A percentile compares a stretch with the other conserved stretches of the same genome.
Evolutionary conservation across 2,797 vertebrate genomes (phyloP).

Genomic region (Chiroxiphia lanceolata): DNA sequence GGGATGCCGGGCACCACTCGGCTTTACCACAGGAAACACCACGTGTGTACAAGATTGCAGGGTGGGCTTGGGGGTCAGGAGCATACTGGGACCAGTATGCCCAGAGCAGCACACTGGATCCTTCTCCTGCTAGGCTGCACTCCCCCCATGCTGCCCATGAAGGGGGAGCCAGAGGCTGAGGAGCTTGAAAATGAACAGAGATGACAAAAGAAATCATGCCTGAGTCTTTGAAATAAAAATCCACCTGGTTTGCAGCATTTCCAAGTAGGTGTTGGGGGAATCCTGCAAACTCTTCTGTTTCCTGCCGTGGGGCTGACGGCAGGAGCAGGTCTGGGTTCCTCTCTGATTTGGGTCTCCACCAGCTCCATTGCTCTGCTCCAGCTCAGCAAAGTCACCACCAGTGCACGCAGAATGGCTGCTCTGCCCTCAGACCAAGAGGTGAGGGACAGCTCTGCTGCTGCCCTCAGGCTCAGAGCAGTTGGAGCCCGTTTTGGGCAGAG

Average conservation of each 20-base stretch:
- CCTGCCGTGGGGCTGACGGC: background rate
- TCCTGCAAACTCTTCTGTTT: background rate
- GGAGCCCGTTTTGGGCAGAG: constrained; percentile 1
- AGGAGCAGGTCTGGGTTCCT: background rate
- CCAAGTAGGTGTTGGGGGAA: background rate
- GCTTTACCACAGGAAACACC: constrained; percentile 78
- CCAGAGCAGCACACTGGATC: background rate
- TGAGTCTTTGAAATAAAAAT: background rate
- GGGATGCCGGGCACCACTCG: background rate
- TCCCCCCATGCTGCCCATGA: background rate
- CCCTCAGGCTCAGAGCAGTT: background rate
- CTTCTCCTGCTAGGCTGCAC: background rate
- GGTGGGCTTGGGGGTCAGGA: background rate
- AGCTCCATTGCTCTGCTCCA: background rate
- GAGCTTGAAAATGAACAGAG: background rate
- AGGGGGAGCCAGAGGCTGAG: background rate
- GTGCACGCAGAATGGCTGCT: background rate
- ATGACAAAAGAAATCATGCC: background rate
- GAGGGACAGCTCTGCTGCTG: background rate
- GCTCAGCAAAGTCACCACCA: constrained; percentile 10
- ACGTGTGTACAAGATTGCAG: constrained; percentile 42
- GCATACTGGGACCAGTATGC: background rate
- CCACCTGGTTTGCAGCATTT: background rate
- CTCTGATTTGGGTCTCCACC: background rate
- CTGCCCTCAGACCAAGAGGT: background rate